These are phyloP conservation scores for Sinhomidia bicolor DNA, from an alignment of 2,888 invertebrate genomes.

Conservation along the genomic window DNA sequence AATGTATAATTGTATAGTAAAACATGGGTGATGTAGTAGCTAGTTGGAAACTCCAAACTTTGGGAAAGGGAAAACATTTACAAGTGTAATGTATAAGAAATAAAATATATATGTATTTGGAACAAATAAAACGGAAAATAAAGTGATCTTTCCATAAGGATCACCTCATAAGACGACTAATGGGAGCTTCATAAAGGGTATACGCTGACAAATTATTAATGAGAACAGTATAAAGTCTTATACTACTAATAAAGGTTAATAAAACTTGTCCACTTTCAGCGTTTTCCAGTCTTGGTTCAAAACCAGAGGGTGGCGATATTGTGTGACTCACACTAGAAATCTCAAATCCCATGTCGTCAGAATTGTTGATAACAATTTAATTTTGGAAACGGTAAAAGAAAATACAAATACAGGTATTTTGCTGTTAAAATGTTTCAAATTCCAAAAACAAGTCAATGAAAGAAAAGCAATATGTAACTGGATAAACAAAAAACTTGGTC, in stretches of 20 bases:
- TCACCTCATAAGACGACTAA: conserved; percentile 68
- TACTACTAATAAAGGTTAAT: conserved; percentile 62
- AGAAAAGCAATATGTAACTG: too few relatives aligned
- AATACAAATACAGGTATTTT: background rate
- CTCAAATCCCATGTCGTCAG: conserved; percentile 67
- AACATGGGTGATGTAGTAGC: background rate
- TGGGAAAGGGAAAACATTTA: too few relatives aligned
- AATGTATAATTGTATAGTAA: background rate
- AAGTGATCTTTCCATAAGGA: too few relatives aligned
- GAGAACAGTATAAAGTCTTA: conserved; percentile 66
- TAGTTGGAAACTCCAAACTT: too few relatives aligned
- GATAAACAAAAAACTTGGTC: too few relatives aligned
- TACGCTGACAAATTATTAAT: conserved; percentile 62
- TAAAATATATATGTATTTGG: too few relatives aligned
- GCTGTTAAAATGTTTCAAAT: background rate
- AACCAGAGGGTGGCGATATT: conserved; percentile 16
- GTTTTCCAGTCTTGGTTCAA: conserved; percentile 61
- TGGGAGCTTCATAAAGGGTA: conserved; percentile 5
- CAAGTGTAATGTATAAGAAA: conserved; percentile 36
- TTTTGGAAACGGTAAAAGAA: conserved; percentile 31
- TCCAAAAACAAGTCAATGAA: too few relatives aligned
- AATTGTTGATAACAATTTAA: conserved; percentile 24
- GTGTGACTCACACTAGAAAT: conserved; percentile 16
- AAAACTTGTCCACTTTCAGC: conserved; percentile 30
- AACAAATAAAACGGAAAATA: too few relatives aligned